A percentile compares a stretch with the other conserved stretches of the same genome.
These are phyloP conservation scores for Caenorhabditis drosophilae DNA, from an alignment of 2,888 invertebrate species.

Conservation along the genomic window DNA sequence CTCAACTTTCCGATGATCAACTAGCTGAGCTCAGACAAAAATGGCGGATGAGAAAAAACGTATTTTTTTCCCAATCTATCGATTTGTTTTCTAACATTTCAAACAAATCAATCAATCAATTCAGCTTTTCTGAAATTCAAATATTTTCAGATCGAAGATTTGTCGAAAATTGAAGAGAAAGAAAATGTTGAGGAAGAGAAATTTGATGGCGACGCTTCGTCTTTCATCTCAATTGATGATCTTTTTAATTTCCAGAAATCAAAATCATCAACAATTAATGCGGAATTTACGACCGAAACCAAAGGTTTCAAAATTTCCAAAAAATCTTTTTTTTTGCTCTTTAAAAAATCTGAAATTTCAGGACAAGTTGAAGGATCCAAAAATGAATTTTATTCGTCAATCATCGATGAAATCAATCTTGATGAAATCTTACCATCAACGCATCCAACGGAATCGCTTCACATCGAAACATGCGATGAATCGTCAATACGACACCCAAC, in stretches of 20 bases:
- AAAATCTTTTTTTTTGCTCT: neutral
- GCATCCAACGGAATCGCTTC: no score
- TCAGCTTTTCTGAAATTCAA: neutral
- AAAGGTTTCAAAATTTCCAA: no score
- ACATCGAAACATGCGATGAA: no score
- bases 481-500: no score
- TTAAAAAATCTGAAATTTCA: no score
- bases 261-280: no score
- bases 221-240: no score
- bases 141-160: neutral
- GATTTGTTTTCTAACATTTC: neutral
- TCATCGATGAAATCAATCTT: neutral
- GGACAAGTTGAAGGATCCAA: neutral
- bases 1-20: slow-evolving; percentile 13
- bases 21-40: slow-evolving; percentile 12
- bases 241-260: neutral
- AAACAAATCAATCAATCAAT: neutral
- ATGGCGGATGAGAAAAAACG: slow-evolving; percentile 10
- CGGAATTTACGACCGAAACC: no score
- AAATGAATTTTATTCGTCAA: no score
- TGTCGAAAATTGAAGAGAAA: neutral
- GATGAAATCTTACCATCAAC: no score
- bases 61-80: neutral
- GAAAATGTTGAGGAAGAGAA: no score
- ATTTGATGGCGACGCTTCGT: no score